Evolutionary conservation across 2,888 invertebrate species (phyloP), one percentile per base, ranked within the genome.

Genomic region (Diloba caeruleocephala): DNA sequence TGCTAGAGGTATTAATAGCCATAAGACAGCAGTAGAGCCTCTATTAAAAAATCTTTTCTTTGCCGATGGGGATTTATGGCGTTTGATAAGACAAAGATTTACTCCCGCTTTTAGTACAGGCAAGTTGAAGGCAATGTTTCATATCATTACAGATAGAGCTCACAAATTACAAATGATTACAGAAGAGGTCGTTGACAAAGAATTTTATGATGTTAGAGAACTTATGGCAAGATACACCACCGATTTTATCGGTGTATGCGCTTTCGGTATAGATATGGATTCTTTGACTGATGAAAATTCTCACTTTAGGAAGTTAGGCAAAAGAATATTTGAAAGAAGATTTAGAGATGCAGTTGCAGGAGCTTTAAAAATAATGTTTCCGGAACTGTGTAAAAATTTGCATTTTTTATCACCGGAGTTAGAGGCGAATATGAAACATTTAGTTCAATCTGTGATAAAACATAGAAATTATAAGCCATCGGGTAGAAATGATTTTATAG

Each of bases 141-240:
- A 86, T 3, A 80, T 90, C 13, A 90, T 92, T 17, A 88, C 85
- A 7, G 86, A 89, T 0, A 76, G 88, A 63, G 89, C 90, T 3
- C 86, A 88, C 58, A 88, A 86, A 58, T 58, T 92, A 8, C 87
- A 90, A 75, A 9, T 78, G 1, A 76, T 88, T 26, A 81, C 87
- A 2, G 87, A 87, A 49, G 79, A 84, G 8, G 76, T 88, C 0
- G 64, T 77, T 4, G 55, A 80, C 4, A 76, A 66, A 37, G 86
- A 88, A 29, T 80, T 68, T 57, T 89, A 87, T 38, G 90, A 91
- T 52, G 82, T 85, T 2, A 79, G 87, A 31, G 92, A 92, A 55
- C 80, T 91, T 0, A 91, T 92, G 90, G 91, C 90, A 1, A 81
- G 92, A 34, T 92, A 89, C 29, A 91, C 91, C 0, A 91, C 90